Conservation (phyloP, 2,113 vertebrate genomes). For the Clarias gariepinus region DNA sequence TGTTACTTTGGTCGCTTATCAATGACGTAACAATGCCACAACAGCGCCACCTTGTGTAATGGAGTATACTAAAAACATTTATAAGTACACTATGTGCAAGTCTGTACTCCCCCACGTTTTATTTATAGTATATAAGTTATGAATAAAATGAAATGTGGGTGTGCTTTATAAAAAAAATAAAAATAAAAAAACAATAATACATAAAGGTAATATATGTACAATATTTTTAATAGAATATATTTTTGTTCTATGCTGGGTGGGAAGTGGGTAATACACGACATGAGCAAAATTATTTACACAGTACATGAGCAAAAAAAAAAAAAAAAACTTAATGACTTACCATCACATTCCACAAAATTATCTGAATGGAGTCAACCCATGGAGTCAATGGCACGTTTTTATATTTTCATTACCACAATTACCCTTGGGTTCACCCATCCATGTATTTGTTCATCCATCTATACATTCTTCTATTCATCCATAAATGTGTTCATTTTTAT, state of each 20-base stretch:
- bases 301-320: too few species aligned
- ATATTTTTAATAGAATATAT: not conserved
- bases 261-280: too few species aligned
- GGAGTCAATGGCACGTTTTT: not conserved
- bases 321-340: too few species aligned
- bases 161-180: too few species aligned
- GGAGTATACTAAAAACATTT: not conserved
- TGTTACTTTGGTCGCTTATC: not conserved
- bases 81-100: not conserved
- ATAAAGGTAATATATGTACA: not conserved
- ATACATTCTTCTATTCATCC: not conserved
- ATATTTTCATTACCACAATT: too few species aligned
- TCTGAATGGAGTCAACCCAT: not conserved
- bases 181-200: not conserved
- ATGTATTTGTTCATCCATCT: not conserved
- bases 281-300: not conserved
- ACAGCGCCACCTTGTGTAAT: slow-evolving; percentile 15
- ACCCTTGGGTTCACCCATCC: not conserved
- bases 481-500: not conserved
- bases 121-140: not conserved
- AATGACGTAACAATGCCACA: not conserved
- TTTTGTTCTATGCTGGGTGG: not conserved
- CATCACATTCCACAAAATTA: not conserved
- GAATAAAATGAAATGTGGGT: not conserved
- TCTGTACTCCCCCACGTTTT: not conserved